phyloP scores from a whole-genome alignment of 1,140 invertebrate genomes.

The Globodera ellingtonae region DNA sequence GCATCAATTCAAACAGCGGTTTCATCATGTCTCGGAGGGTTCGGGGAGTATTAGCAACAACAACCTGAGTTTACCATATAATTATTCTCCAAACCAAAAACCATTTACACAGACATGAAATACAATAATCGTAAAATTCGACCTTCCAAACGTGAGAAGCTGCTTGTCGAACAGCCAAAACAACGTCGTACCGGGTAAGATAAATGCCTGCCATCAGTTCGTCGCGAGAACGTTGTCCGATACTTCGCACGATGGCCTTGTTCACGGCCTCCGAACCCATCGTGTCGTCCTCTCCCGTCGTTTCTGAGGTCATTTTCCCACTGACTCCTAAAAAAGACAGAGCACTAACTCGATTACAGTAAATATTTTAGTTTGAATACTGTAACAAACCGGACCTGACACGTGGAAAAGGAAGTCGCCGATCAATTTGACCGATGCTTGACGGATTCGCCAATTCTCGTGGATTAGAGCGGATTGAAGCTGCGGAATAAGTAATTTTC shows the following conservation, averaged over 20 bases:
- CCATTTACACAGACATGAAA: no score
- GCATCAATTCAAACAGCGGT: constrained; percentile 80
- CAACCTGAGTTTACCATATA: constrained; percentile 21
- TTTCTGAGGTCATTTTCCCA: constrained; percentile 98
- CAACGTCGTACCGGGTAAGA: constrained; percentile 94
- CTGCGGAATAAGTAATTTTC: constrained; percentile 84
- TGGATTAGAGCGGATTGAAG: constrained; percentile 90
- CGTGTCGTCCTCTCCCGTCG: constrained; percentile 95
- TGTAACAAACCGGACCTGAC: constrained; percentile 68
- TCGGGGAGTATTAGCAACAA: constrained; percentile 72
- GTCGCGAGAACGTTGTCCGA: constrained; percentile 81
- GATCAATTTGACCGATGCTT: constrained; percentile 90
- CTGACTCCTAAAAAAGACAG: constrained; percentile 73
- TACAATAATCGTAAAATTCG: not conserved
- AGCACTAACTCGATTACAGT: no score
- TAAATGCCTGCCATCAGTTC: constrained; percentile 91
- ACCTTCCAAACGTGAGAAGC: constrained; percentile 67
- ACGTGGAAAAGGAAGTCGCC: constrained; percentile 95
- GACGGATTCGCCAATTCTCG: constrained; percentile 97
- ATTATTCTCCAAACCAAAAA: constrained; percentile 8
- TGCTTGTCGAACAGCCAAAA: constrained; percentile 92
- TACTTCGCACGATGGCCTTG: constrained; percentile 49
- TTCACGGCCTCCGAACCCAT: constrained; percentile 97
- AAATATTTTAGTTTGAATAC: no score
- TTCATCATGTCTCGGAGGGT: constrained; percentile 94